Evolutionary conservation across 2,888 invertebrate genomes (phyloP), one percentile per base, ranked within the genome.

Genomic region (Rhogogaster chlorosoma): DNA sequence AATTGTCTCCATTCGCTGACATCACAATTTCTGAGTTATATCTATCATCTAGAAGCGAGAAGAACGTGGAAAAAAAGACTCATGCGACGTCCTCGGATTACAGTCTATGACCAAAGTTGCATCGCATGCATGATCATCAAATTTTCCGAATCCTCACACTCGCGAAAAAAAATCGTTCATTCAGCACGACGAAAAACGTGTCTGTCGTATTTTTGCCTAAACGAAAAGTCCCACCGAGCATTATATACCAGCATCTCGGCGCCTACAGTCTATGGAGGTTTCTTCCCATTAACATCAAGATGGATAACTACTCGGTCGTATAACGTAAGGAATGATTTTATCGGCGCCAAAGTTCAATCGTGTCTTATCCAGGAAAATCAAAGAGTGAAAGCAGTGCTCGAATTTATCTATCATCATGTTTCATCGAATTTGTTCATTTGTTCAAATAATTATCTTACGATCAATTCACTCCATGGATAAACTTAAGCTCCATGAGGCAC

Each of bases 261-360:
- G 22, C 67, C 38, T 42, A 22, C 22, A 73, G 26, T 42, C 73
- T 10, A 73, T 42, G 26, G 38, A 73, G 29, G 42, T 73, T 42
- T 42, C 12, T 42, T 38, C 73, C 42, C 42, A 73, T 73, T 22
- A 38, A 26, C 73, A 73, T 42, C 73, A 45, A 73, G 42, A n/a
- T n/a, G n/a, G 42, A 42, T 73, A 73, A 73, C 42, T 26, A 42
- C 42, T 10, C 38, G 38, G 18, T 71, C 70, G 32, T 70, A 36
- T 36, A 38, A 70, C 29, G 36, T n/a, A 42, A 38, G n/a, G 26
- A 38, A 10, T 45, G 73, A 73, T 42, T 73, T 73, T 73, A 73
- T 73, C 42, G 22, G 1, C n/a, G 42, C 22, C 29, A 42, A 73
- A 26, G 38, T 26, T 73, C 42, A 10, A 18, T 71, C 15, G 26